phyloP scores from a whole-genome alignment of 2,797 vertebrate genomes.

The Pseudomugil gertrudae region DNA sequence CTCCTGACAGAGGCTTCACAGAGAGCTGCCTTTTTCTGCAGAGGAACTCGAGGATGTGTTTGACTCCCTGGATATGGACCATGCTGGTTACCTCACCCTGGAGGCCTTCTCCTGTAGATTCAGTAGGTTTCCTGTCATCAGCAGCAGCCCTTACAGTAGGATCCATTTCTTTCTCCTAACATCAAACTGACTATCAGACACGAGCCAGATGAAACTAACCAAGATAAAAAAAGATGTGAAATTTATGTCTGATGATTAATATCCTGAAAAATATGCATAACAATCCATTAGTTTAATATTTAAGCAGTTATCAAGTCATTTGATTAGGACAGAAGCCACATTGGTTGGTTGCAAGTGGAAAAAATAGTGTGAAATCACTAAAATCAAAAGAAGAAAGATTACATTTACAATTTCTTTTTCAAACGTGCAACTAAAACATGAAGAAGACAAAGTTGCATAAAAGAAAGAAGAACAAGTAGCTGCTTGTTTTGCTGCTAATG shows the following conservation, averaged over 20 bases:
- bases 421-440: too few relatives aligned
- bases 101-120: slow-evolving; percentile 91
- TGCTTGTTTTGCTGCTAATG: not conserved
- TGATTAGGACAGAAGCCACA: not conserved
- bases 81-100: slow-evolving; percentile 86
- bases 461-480: too few relatives aligned
- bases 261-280: not conserved
- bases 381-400: not conserved
- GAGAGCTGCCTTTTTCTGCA: slow-evolving; percentile 87
- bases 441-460: too few relatives aligned
- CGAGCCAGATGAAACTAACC: not conserved
- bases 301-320: slow-evolving; percentile 1
- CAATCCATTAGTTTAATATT: not conserved
- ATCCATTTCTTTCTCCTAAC: not conserved
- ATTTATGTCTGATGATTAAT: not conserved
- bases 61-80: slow-evolving; percentile 87
- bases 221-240: slow-evolving; percentile 2
- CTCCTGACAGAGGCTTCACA: slow-evolving; percentile 85
- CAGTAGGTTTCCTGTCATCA: slow-evolving; percentile 82
- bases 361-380: not conserved
- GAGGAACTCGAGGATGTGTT: slow-evolving; percentile 93
- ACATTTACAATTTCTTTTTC: too few relatives aligned
- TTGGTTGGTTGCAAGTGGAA: not conserved
- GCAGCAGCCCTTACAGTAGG: too few relatives aligned
- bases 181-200: not conserved